Evolutionary conservation across 2,113 vertebrate species (phyloP), one percentile per base, ranked within the genome.

Genomic region (Cephalopterus ornatus): DNA sequence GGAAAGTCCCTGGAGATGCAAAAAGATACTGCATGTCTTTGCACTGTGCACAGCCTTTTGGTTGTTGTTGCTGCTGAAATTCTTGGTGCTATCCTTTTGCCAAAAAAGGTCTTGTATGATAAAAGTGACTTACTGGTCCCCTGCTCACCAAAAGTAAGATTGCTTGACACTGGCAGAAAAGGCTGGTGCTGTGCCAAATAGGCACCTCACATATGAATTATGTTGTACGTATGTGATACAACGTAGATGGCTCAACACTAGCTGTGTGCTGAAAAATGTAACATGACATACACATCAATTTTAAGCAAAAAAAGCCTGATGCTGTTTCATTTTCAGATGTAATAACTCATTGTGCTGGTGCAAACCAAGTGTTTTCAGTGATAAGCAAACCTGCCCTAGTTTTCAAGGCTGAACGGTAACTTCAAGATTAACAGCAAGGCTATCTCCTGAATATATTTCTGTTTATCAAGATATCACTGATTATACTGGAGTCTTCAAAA

Each of bases 1-100:
- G 88, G 96, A 93, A 97, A 97, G 92, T 82, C 94, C 95, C 95
- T 86, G 53, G 91, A 96, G 97, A 95, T 91, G 81, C 72, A 89
- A 89, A 95, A 95, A 67, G 49, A 95, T 93, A 95, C 33, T 95
- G 72, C 88, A 82, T 96, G 70, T 89, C 75, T 93, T 88, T 91
- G 67, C 70, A 77, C 71, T 95, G 44, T 92, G 93, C 32, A 56
- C 67, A 81, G 61, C 70, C 92, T 92, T 96, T 85, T 81, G 89
- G 86, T 97, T 93, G 78, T 97, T 93, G 78, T 68, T 95, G 86
- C 96, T 96, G 71, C 73, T 92, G 93, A 96, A 98, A 94, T 82
- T 93, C 65, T 88, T 82, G 62, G 90, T 77, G 44, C 80, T 92
- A 26, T 93, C 76, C 87, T 92, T 96, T 92, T 92, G 74, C 96